Evolutionary conservation across 1,140 invertebrate species (phyloP), one percentile per base, ranked within the genome.

Genomic region (Penaeus japonicus): DNA sequence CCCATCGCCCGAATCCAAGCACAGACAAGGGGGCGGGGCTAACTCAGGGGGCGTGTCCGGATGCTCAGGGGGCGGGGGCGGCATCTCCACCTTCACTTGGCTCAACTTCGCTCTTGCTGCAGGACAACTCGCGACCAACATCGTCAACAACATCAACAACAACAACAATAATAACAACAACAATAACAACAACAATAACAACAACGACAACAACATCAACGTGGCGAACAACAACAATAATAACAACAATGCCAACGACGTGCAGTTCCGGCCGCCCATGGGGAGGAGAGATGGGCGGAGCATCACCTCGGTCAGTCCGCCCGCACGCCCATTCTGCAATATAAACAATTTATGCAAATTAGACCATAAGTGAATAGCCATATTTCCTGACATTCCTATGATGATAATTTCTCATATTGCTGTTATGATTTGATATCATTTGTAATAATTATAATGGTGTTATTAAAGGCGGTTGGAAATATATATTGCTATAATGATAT

Each of bases 81-180:
- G 53, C 20, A 84, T 89, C 65, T 79, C 88, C 47, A 89, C 80
- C 73, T 89, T 89, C 82, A 89, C 88, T 2, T 89, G 83, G 77
- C 88, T 89, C 24, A 89, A 89, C 82, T 89, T 89, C 73, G 88
- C 77, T 73, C 39, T 89, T n/a, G 88, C 88, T 27, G 88, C 82
- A 27, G 70, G 77, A 24, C 32, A 80, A 20, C 32, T 85, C 3
- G 88, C 82, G n/a, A 32, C 55, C 75, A 87, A 87, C 75, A 87
- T 86, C 85, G 77, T 35, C 77, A 87, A 87, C 85, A 87, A 89
- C 73, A 73, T 84, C 88, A 89, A 89, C 30, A 89, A 89, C 82
- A 89, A 89, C 70, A 89, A 89, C 70, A 89, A 89, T 39, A 89
- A 89, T 27, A 89, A 89, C 20, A 89, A 89, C 35, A 89, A 89